phyloP scores from a whole-genome alignment of 2,113 vertebrate genomes.

The Oncorhynchus nerka region DNA sequence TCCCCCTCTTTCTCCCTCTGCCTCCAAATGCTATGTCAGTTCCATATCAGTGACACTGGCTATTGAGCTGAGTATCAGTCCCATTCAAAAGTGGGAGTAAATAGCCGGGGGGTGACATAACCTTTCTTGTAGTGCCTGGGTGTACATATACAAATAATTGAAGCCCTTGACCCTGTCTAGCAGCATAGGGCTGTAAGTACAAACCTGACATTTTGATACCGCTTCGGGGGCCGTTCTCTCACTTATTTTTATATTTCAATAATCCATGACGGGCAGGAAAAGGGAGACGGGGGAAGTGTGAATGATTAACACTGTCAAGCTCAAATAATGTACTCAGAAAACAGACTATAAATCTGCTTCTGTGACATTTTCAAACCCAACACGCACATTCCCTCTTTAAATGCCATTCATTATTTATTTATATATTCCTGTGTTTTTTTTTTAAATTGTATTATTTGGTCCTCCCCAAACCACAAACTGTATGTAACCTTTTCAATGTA shows the following conservation, averaged over 20 bases:
- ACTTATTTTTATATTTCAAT: constrained; percentile 99
- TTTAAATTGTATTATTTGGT: constrained; percentile 62
- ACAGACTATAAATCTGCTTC: constrained; percentile 97
- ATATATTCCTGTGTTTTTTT: constrained; percentile 53
- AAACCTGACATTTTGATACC: constrained; percentile 99
- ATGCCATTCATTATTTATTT: constrained; percentile 74
- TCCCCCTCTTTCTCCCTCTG: constrained; percentile 38
- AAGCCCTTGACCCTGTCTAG: constrained; percentile 98
- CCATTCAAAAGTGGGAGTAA: constrained; percentile 89
- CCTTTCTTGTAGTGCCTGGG: constrained; percentile 92
- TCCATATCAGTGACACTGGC: constrained; percentile 83
- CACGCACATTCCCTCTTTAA: constrained; percentile 44
- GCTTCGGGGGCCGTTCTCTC: constrained; percentile 84
- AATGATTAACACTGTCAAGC: constrained; percentile 99
- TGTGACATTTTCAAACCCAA: constrained; percentile 91
- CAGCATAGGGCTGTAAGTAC: constrained; percentile 96
- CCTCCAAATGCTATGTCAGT: constrained; percentile 76
- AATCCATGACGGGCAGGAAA: constrained; percentile 91
- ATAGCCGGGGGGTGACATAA: constrained; percentile 96
- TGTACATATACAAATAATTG: constrained; percentile 99
- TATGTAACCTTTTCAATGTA: constrained; percentile 59
- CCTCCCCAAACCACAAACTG: constrained; percentile 32
- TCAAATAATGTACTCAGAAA: constrained; percentile 98
- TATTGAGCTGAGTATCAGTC: constrained; percentile 79
- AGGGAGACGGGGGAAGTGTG: constrained; percentile 89